Base-by-base conservation (phyloP, 2,888 invertebrate genomes). In the Nezara viridula region DNA sequence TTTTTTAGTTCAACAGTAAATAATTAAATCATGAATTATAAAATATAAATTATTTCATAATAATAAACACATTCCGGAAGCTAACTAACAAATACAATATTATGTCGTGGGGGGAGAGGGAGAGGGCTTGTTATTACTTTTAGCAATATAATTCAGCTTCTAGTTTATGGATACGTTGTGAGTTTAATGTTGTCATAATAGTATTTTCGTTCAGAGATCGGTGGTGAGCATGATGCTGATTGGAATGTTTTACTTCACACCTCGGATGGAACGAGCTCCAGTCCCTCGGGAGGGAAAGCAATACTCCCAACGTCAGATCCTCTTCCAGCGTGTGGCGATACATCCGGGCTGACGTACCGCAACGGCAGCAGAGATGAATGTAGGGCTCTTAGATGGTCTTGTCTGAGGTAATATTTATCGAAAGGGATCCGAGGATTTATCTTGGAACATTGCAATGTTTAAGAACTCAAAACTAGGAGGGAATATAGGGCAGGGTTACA, bases 221-320 rank as follows among this genome's bases (percentile, higher is more conserved):
- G 60, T 60, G 27, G 0, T 27, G 27, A 27, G n/a, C n/a, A n/a
- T 12, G 60, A 60, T 60, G 14, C 60, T 10, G 16, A n/a, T 60
- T 32, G 60, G 27, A 60, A 60, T 60, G 60, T 60, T 27, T 27
- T 60, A 60, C 21, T 27, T 60, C 60, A 60, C 60, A 27, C 27
- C 27, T 27, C 27, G 27, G 14, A 14, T n/a, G 12, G 77, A 40
- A 77, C 24, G 73, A 73, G 37, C 24, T 5, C 3, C 24, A 37
- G 77, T 44, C 77, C 77, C 77, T 24, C 9, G 77, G 77, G 77
- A 77, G 77, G 40, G 40, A 44, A 77, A 77, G 77, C 77, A 77
- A 77, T 77, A 77, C 77, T 77, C 77, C 40, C 77, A 77, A 77
- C 40, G 77, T 77, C 77, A 77, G 40, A 40, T 77, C 77, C 77